Conservation (phyloP, 2,113 vertebrate species). For the Mastomys coucha region DNA sequence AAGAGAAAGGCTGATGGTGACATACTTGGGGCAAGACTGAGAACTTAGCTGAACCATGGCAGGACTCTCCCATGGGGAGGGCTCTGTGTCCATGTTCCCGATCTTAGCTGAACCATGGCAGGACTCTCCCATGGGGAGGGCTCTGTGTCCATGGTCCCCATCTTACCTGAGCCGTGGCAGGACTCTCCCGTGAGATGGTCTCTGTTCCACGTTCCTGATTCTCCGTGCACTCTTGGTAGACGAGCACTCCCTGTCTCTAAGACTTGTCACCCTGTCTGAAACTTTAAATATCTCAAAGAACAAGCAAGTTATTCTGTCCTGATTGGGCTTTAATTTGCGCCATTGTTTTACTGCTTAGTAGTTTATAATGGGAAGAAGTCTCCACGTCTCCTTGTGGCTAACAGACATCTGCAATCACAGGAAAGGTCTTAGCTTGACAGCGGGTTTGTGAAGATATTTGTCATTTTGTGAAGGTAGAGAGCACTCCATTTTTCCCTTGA, state of each 20-base stretch:
- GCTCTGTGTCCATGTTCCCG: too few relatives aligned
- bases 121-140: too few relatives aligned
- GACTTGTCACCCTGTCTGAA: neutral
- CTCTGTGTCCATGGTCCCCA: too few relatives aligned
- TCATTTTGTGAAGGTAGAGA: neutral
- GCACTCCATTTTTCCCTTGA: neutral
- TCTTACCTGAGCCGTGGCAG: neutral
- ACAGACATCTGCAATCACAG: neutral
- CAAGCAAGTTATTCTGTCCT: slow-evolving; percentile 30
- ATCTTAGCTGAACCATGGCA: neutral
- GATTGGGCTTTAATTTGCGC: slow-evolving; percentile 34
- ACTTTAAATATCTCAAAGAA: neutral
- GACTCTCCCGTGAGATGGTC: too few relatives aligned
- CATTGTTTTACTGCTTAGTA: neutral
- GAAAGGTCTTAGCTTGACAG: neutral
- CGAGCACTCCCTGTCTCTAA: neutral
- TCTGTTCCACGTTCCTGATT: neutral
- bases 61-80: too few relatives aligned
- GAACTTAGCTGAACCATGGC: neutral
- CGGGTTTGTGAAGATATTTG: neutral
- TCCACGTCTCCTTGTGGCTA: neutral
- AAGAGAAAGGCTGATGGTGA: accelerated
- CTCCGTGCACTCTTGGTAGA: neutral
- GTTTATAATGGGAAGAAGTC: neutral
- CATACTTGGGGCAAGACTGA: accelerated